phyloP scores from a whole-genome alignment of 92 coral and sea anemone species.

The Umimayanthus chanpuru region DNA sequence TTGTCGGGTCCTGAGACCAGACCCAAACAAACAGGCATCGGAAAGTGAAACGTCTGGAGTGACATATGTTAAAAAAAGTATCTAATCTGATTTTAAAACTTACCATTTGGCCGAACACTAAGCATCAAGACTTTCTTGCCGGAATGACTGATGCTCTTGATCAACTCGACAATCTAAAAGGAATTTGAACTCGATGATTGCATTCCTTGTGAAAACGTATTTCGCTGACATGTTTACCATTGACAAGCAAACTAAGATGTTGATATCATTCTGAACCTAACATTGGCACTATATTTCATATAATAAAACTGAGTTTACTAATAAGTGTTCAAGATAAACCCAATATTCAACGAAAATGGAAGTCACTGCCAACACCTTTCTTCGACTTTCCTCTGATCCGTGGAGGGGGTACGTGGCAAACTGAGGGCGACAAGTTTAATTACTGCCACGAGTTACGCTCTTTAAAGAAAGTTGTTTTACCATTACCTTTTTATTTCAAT shows the following conservation, averaged over 20 bases:
- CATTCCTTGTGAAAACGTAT: too few species aligned
- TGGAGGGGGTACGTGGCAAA: too few species aligned
- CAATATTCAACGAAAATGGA: too few species aligned
- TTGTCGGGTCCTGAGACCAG: too few species aligned
- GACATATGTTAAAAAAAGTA: not conserved
- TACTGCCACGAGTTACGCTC: too few species aligned
- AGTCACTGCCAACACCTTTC: too few species aligned
- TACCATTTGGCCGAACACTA: conserved; percentile 92
- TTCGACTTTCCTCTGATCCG: too few species aligned
- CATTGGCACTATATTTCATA: not conserved
- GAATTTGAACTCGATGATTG: not conserved
- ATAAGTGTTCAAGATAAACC: too few species aligned
- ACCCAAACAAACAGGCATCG: not conserved
- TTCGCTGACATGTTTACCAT: not conserved
- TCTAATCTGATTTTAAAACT: not conserved
- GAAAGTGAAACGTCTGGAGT: conserved; percentile 27
- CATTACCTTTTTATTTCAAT: too few species aligned
- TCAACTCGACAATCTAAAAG: conserved; percentile 87
- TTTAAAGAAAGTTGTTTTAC: too few species aligned
- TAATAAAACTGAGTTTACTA: too few species aligned
- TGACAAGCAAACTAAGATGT: not conserved
- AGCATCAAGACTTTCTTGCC: conserved; percentile 74
- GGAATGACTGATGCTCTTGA: conserved; percentile 81
- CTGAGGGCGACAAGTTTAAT: too few species aligned
- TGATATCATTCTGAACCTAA: not conserved